phyloP scores from a whole-genome alignment of 2,797 vertebrate genomes.

The Dendrocincla fuliginosa region DNA sequence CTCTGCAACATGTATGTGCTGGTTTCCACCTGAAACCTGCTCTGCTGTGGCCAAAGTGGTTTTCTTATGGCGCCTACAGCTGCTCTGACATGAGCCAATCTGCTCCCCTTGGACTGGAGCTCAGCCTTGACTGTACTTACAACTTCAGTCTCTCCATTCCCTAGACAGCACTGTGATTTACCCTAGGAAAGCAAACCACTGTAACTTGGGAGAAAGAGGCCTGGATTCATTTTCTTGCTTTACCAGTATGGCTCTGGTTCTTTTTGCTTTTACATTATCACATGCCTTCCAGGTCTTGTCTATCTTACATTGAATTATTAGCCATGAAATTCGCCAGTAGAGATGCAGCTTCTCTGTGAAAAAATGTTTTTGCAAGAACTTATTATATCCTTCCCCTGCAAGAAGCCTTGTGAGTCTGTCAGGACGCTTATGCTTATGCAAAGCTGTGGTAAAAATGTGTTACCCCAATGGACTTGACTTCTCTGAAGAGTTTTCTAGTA shows the following conservation, averaged over 20 bases:
- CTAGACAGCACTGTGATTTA: neutral
- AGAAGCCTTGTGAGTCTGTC: neutral
- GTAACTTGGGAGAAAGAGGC: neutral
- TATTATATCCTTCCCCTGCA: neutral
- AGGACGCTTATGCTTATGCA: neutral
- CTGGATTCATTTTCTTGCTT: neutral
- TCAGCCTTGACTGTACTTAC: neutral
- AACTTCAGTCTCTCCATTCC: neutral
- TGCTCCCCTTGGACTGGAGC: neutral
- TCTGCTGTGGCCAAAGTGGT: neutral
- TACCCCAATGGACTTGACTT: neutral
- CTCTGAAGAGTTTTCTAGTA: neutral
- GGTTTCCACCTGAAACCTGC: neutral
- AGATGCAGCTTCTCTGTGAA: neutral
- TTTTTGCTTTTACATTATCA: neutral
- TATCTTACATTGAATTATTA: neutral
- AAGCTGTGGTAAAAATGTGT: neutral
- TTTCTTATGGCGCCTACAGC: neutral
- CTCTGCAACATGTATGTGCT: fast-evolving
- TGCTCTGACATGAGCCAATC: neutral
- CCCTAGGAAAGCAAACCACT: neutral
- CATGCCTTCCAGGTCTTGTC: conserved; percentile 9
- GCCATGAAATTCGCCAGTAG: neutral
- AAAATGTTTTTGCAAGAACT: neutral
- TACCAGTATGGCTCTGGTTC: neutral